Evolutionary conservation across 2,113 vertebrate genomes (phyloP), one percentile per base, ranked within the genome.

Genomic region (Platichthys flesus): DNA sequence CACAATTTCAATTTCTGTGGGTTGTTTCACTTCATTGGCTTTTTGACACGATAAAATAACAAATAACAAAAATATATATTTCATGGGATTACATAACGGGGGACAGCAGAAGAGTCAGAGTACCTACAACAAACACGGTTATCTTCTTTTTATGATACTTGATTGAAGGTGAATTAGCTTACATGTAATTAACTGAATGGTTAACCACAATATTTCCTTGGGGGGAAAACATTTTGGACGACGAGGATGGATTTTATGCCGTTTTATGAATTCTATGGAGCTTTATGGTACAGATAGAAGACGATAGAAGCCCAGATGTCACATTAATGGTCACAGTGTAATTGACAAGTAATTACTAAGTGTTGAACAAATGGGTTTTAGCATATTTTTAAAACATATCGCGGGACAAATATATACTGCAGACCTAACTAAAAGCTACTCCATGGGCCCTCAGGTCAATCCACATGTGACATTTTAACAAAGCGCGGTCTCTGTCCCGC

Each of bases 21-120:
- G 79, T 66, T 81, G 80, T 85, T 90, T 77, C 52, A 77, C 57
- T 71, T 78, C 69, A 63, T 18, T 71, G 71, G 71, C 47, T 79
- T 57, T 84, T 67, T 83, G 74, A 83, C 59, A 67, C 12, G 31
- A 40, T 52, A 64, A 45, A 74, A 78, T 23, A 76, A 71, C 63
- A 79, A 51, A 70, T 72, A 45, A 57, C 13, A 26, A 66, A 49
- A 54, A 54, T 20, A 54, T 20, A 54, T 61, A 62, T 66, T 76
- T 79, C 37, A 52, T 3, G 0, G 31, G 10, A 59, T 67, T 26
- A 35, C 14, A 54, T 9, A 57, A 37, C n/a, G 26, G 72, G 9
- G 74, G 24, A 18, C 23, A 35, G 15, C 18, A 18, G 37, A 51
- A 16, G 31, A 67, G 3, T 54, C n/a, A 18, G 14, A 21, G 21